phyloP scores from a whole-genome alignment of 2,888 invertebrate species.

The Rhopalosiphum nymphaeae region DNA sequence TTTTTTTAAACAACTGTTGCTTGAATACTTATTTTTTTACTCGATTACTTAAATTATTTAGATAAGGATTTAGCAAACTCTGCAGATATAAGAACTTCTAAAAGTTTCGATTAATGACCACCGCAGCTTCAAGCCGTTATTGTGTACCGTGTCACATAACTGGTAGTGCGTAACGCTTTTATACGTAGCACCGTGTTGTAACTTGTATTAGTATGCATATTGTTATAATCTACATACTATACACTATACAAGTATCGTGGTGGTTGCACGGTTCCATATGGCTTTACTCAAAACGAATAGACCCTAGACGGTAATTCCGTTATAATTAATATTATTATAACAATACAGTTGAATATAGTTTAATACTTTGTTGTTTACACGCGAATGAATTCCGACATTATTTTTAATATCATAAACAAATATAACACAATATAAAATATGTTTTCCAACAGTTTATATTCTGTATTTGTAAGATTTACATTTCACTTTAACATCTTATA shows the following conservation, averaged over 20 bases:
- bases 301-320: not conserved
- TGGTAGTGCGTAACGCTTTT: not conserved
- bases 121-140: not conserved
- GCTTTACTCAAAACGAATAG: constrained; percentile 6
- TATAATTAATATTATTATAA: constrained; percentile 4
- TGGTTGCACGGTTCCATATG: not conserved
- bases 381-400: not conserved
- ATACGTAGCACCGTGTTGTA: not conserved
- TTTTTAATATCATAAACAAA: not conserved
- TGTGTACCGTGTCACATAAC: not conserved
- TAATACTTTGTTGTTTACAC: not conserved
- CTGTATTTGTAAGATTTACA: not conserved
- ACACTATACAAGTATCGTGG: not conserved
- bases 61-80: not conserved
- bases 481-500: not conserved
- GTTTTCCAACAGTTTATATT: not conserved
- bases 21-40: not conserved
- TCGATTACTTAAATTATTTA: not conserved
- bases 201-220: not conserved
- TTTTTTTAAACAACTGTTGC: not conserved
- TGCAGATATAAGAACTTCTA: not conserved
- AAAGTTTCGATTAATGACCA: constrained; percentile 6
- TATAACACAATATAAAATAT: not conserved
- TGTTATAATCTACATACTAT: not conserved
- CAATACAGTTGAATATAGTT: not conserved